Base-by-base conservation (phyloP, 1,140 invertebrate species). In the Caligus rogercresseyi region DNA sequence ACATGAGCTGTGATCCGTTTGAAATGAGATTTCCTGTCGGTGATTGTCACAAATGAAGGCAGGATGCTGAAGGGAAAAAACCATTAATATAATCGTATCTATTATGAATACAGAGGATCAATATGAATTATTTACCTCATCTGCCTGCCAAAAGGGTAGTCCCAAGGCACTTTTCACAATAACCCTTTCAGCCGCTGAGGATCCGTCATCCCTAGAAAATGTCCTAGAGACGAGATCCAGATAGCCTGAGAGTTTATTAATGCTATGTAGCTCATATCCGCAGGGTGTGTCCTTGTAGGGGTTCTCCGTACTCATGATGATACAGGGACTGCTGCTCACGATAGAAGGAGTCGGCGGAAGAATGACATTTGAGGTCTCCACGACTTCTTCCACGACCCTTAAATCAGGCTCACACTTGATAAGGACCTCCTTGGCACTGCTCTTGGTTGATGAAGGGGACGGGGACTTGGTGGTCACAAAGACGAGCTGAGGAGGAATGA, bases 341-440 rank as follows among this genome's bases (percentile, higher is more conserved):
- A n/a, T n/a, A 43, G 31, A 43, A n/a, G 31, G 31, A 11, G 31
- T 43, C n/a, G 31, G 31, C 31, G 31, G 31, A 7, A n/a, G 31
- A 11, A n/a, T 7, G 7, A 43, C 31, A 43, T 7, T n/a, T 43
- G 31, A 11, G n/a, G 31, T 43, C n/a, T 43, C 31, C 7, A 43
- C 31, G n/a, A 43, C 31, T 43, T 43, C 31, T 43, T 43, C 31
- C 7, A 43, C 31, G 31, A 43, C 31, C n/a, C 31, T 43, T 43
- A 43, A n/a, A 43, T 43, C 57, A 15, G 57, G 57, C 57, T 60
- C 57, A 60, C 26, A 43, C 51, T 60, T 60, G 24, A 60, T 60
- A 1, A 3, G 2, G 2, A 26, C 24, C 2, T 60, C 26, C 3
- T 18, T 18, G 2, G 57, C 18, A 24, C n/a, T 24, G 14, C 16